phyloP scores from a whole-genome alignment of 1,140 invertebrate species.

The Rhagoletis zephyria region DNA sequence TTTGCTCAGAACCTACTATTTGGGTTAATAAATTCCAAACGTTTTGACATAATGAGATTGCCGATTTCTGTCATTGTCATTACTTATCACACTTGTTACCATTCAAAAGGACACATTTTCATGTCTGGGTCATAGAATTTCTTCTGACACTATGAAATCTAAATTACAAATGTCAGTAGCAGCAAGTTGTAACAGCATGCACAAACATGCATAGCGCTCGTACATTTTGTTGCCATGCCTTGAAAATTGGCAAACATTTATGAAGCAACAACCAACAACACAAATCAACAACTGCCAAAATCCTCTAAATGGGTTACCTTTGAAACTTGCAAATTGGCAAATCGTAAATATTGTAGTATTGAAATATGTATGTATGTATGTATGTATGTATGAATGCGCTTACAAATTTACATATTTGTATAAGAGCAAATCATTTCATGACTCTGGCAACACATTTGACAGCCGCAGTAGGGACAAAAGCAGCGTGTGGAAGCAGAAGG shows the following conservation, averaged over 20 bases:
- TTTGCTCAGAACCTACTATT: too few species aligned
- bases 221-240: not conserved
- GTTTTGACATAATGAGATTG: too few species aligned
- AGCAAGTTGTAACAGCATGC: not conserved
- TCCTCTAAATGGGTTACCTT: conserved; percentile 10
- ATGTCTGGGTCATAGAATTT: not conserved
- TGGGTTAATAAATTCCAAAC: too few species aligned
- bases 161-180: not conserved
- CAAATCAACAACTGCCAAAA: not conserved
- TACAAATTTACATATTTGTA: not conserved
- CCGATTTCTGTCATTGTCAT: too few species aligned
- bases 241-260: conserved; percentile 9
- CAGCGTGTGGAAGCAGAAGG: not conserved
- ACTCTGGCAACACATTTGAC: conserved; percentile 30
- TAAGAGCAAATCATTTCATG: not conserved
- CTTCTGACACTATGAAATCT: not conserved
- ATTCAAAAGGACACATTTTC: not conserved
- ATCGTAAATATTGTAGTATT: conserved; percentile 3
- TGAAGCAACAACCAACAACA: conserved; percentile 37
- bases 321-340: conserved; percentile 23
- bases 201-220: not conserved
- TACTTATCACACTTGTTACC: too few species aligned
- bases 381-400: not conserved
- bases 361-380: not conserved
- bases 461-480: not conserved